Percentiles rank a stretch among this genome's conserved stretches.
phyloP scores from a whole-genome alignment of 2,888 invertebrate species.

The Psylliodes chrysocephalus region DNA sequence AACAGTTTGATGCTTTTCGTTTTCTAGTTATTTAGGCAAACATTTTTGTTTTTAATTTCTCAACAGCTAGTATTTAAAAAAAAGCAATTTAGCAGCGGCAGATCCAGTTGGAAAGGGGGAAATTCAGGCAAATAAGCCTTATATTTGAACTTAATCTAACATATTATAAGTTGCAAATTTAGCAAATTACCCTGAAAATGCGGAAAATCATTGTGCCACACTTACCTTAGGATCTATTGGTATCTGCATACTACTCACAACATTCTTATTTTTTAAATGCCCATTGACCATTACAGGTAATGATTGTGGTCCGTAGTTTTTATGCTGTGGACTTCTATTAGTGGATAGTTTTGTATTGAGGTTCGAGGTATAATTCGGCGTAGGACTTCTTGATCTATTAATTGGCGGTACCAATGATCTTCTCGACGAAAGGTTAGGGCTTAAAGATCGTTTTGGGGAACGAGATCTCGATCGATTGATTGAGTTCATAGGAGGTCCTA shows the following conservation, averaged over 20 bases:
- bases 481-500: slow-evolving; percentile 63
- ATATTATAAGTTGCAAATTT: too few species aligned
- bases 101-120: too few species aligned
- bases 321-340: slow-evolving; percentile 50
- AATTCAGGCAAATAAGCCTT: too few species aligned
- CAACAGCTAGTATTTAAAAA: too few species aligned
- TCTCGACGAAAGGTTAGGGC: slow-evolving; percentile 54
- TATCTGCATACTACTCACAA: slow-evolving; percentile 66
- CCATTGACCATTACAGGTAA: slow-evolving; percentile 31
- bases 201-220: too few species aligned
- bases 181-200: too few species aligned
- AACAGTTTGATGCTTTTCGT: too few species aligned
- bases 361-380: slow-evolving; percentile 68
- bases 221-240: slow-evolving; percentile 53
- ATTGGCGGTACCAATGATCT: slow-evolving; percentile 57
- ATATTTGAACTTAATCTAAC: too few species aligned
- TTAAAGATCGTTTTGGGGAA: slow-evolving; percentile 59
- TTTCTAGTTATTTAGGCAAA: too few species aligned
- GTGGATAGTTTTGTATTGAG: slow-evolving; percentile 56
- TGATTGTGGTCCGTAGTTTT: slow-evolving; percentile 44
- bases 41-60: too few species aligned
- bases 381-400: slow-evolving; percentile 65
- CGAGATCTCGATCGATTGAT: slow-evolving; percentile 61
- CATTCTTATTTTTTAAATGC: slow-evolving; percentile 16
- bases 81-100: too few species aligned